A percentile compares a stretch with the other conserved stretches of the same genome.
Conservation (phyloP, 2,113 vertebrate species). For the Nycticorax nycticorax region DNA sequence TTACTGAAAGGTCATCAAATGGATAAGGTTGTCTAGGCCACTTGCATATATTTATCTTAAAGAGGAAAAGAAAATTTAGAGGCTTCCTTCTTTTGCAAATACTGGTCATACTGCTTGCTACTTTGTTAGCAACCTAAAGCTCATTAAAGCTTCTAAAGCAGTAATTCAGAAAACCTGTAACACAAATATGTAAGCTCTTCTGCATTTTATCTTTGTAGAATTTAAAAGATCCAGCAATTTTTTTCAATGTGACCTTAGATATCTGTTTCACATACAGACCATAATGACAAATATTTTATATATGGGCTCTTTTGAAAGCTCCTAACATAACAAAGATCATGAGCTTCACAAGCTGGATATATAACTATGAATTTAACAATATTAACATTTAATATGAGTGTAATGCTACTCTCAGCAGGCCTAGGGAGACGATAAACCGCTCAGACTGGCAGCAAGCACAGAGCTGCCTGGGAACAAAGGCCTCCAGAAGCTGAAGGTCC, state of each 20-base stretch:
- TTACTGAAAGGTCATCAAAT: neutral
- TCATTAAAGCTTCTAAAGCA: neutral
- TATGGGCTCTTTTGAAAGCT: neutral
- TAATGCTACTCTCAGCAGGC: neutral
- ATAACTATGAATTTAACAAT: neutral
- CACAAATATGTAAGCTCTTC: neutral
- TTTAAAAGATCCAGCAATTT: neutral
- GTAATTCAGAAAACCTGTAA: neutral
- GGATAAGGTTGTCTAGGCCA: neutral
- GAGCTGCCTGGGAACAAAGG: neutral
- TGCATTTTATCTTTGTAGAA: neutral
- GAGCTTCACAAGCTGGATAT: neutral
- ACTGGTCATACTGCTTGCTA: neutral
- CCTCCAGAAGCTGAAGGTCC: neutral
- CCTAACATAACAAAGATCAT: neutral
- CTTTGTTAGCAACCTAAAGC: neutral
- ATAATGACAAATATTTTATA: neutral
- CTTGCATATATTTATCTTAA: neutral
- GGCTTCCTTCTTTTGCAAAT: neutral
- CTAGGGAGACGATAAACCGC: neutral
- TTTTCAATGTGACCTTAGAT: neutral
- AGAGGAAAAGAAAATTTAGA: neutral
- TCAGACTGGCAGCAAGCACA: neutral
- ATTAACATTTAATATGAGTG: neutral
- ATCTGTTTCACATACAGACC: neutral